Base-by-base conservation (phyloP, 2,888 invertebrate species). In the Blastobasis adustella region DNA sequence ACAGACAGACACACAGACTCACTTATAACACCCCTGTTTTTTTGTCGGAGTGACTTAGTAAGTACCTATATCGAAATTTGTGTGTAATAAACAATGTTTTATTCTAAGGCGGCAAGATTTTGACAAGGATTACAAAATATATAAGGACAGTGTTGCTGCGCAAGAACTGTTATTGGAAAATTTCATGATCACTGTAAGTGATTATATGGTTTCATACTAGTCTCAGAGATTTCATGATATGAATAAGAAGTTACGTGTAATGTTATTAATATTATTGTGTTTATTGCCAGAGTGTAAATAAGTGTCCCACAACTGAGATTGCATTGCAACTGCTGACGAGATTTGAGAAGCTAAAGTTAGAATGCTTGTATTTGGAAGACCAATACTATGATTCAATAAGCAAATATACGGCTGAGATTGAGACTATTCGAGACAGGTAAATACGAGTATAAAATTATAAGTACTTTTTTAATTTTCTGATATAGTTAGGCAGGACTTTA, bases 71-170 rank as follows among this genome's bases (percentile, higher is more conserved):
- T 23, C 23, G 1, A 2, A 23, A 23, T 23, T 23, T 3, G 23
- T 23, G 23, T 23, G 3, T 23, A 23, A 23, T 23, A 23, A 23
- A 3, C 23, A 23, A 23, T 23, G 23, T 23, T 23, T 23, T 23
- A 23, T 23, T 23, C 23, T 23, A 23, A 87, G 88, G 55, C 79
- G 82, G 8, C 82, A 89, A 5, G 91, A 92, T 65, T 96, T 96
- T 69, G 93, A 96, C 63, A 88, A 85, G 47, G 96, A 96, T 72
- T 96, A 92, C 71, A 91, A 91, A 52, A 89, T 89, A 7, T 96
- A 95, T 66, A 92, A 92, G 60, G 91, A 91, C 56, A 89, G 88
- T 49, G 90, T 95, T 0, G 90, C 90, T 4, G 91, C 92, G 53
- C 91, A 94, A 10, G 95, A 96, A 78, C 83, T 92, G 57, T 90